These are phyloP conservation scores for Betta splendens DNA, from an alignment of 2,797 vertebrate species.

Conservation along the genomic window DNA sequence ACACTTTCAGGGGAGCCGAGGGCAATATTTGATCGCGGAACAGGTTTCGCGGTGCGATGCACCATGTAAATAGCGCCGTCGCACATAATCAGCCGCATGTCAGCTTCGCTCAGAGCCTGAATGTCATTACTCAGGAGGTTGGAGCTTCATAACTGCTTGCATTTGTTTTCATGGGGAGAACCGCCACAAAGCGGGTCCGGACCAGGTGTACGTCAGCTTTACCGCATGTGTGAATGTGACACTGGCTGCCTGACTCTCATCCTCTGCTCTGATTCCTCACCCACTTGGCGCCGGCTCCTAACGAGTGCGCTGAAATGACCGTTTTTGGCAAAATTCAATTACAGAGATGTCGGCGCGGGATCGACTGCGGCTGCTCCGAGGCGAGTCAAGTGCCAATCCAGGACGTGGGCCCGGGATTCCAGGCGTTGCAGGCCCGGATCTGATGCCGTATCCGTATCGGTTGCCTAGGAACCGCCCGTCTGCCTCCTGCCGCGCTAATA, in stretches of 20 bases:
- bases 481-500: conserved; percentile 4
- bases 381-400: conserved; percentile 30
- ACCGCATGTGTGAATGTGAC: too few relatives aligned
- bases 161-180: conserved; percentile 17
- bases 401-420: background rate
- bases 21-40: conserved; percentile 15
- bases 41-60: background rate
- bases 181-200: background rate
- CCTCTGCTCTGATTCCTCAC: background rate
- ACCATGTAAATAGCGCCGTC: background rate
- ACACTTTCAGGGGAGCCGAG: background rate
- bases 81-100: conserved; percentile 1
- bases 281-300: background rate
- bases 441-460: conserved; percentile 16
- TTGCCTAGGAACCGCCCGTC: conserved; percentile 14
- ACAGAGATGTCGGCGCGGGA: conserved; percentile 7
- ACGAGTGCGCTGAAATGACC: background rate
- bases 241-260: too few relatives aligned
- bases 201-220: too few relatives aligned
- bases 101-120: background rate
- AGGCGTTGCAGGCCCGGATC: conserved; percentile 14
- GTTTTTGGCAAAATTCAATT: conserved; percentile 1
- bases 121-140: conserved; percentile 25
- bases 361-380: background rate
- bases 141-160: background rate